Evolutionary conservation across 1,140 invertebrate species (phyloP).

Genomic region (Orchesella cincta): DNA sequence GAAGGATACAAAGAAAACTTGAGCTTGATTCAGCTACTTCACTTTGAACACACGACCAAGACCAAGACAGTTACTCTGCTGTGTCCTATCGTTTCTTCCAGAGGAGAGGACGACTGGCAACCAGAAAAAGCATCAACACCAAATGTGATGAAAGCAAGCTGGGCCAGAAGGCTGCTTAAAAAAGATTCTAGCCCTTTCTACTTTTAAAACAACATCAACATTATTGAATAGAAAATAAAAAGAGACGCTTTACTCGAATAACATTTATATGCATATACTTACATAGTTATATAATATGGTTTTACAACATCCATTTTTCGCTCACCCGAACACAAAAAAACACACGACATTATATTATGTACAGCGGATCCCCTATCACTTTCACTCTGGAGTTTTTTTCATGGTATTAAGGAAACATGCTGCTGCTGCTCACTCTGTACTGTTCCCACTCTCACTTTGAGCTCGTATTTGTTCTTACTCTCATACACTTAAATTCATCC

Average conservation of each 20-base stretch:
- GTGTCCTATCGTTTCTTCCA: not conserved
- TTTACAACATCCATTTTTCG: no score
- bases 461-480: no score
- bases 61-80: not conserved
- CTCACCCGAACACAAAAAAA: no score
- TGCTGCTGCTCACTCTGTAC: no score
- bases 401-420: no score
- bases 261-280: no score
- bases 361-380: no score
- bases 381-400: no score
- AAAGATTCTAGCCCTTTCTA: not conserved
- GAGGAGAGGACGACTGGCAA: not conserved
- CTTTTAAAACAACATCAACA: not conserved
- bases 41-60: not conserved
- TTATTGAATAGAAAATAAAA: not conserved
- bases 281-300: no score
- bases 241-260: not conserved
- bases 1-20: slow-evolving; percentile 11
- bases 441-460: no score
- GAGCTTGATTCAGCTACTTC: not conserved
- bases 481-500: no score
- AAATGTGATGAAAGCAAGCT: not conserved
- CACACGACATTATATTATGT: no score
- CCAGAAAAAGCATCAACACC: not conserved
- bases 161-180: not conserved